Base-by-base conservation (phyloP, 1,140 invertebrate genomes). In the Drosophila sulfurigaster region DNA sequence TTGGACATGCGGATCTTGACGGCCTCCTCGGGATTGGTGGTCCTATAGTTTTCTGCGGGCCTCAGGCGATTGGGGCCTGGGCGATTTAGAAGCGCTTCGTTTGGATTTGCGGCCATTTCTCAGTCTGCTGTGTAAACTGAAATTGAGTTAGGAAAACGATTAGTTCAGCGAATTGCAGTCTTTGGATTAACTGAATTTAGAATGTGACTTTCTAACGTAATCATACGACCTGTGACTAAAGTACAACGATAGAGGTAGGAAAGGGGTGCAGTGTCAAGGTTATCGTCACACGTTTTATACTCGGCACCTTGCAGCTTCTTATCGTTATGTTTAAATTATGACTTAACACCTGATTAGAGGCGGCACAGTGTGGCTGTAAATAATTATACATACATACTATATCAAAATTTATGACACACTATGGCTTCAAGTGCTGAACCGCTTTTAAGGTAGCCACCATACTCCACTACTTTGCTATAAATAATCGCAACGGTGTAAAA, bases 1-100 rank as follows among this genome's bases (percentile, higher is more conserved):
- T 94, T 93, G 7, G 93, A 93, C 57, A 96, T 92, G 52, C 95
- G 94, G 51, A 98, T 93, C 86, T 95, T 95, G 1, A 97, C 96
- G 1, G 91, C 77, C 43, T 92, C 71, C 49, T 69, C 62, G 10
- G 82, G 82, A 52, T 91, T 85, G 45, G 79, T 83, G 51, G 91
- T 92, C 38, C 77, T 62, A 30, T 82, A 91, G 16, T 71, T 78
- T 5, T 92, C 91, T 35, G 91, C 30, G 4, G 57, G 62, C 75
- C 81, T 46, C 41, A 92, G 78, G 68, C 91, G 91, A 72, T 92
- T 92, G 5, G 91, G 91, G 49, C 91, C 91, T 15, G 91, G 88
- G 41, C 88, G 91, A 76, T 86, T 92, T 58, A 75, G 89, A n/a
- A 92, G 79, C 49, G 91, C 78, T 54, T 92, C 91, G 46, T 48